phyloP scores from a whole-genome alignment of 2,113 vertebrate genomes.

The Isurus oxyrinchus region DNA sequence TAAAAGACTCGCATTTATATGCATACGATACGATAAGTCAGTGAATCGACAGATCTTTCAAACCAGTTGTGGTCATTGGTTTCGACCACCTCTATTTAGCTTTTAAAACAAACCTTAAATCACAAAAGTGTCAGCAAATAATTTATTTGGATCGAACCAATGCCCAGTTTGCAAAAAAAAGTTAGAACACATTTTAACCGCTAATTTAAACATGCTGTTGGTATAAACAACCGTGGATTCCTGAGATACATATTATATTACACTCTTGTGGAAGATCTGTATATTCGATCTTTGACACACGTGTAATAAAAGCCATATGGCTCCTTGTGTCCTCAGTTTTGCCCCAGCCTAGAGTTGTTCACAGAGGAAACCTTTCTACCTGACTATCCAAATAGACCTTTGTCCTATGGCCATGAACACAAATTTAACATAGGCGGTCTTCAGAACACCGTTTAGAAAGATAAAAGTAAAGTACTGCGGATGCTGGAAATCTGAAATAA shows the following conservation, averaged over 20 bases:
- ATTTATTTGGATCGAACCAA: not conserved
- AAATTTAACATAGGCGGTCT: not conserved
- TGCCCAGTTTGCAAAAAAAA: not conserved
- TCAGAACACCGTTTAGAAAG: not conserved
- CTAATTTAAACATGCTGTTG: slow-evolving; percentile 4
- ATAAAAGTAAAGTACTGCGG: not conserved
- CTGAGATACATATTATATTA: not conserved
- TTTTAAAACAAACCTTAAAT: not conserved
- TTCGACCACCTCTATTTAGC: not conserved
- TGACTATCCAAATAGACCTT: not conserved
- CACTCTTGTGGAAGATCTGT: not conserved
- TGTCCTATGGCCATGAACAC: not conserved
- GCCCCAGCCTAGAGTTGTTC: not conserved
- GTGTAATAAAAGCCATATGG: slow-evolving; percentile 11
- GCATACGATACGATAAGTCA: not conserved
- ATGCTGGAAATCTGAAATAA: no score
- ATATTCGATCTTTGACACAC: slow-evolving; percentile 29
- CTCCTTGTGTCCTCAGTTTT: not conserved
- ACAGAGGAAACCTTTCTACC: not conserved
- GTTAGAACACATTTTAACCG: not conserved
- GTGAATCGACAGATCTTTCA: not conserved
- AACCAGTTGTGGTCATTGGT: not conserved
- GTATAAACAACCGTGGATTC: slow-evolving; percentile 11
- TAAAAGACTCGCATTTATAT: not conserved
- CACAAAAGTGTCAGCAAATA: not conserved